Percentiles rank a stretch among this genome's conserved stretches.
Conservation (phyloP, 2,888 invertebrate species). For the Abrostola triplasia region DNA sequence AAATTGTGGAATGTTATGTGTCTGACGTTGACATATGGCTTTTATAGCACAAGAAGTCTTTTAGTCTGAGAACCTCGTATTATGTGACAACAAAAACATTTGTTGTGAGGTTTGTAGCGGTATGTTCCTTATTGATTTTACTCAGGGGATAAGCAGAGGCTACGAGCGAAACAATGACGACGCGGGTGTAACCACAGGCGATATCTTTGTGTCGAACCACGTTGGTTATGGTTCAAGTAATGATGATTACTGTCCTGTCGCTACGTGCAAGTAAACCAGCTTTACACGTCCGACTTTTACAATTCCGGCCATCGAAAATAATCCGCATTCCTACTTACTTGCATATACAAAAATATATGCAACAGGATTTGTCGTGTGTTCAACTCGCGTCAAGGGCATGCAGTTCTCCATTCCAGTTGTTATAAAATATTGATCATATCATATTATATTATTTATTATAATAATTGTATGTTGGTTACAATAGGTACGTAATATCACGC, state of each 20-base stretch:
- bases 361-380: too few relatives aligned
- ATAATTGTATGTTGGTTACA: too few relatives aligned
- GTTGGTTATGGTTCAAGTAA: constrained; percentile 50
- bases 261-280: constrained; percentile 49
- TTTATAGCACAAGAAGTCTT: constrained; percentile 47
- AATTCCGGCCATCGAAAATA: constrained; percentile 43
- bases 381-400: too few relatives aligned
- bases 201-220: too few relatives aligned
- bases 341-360: too few relatives aligned
- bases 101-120: constrained; percentile 29
- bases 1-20: constrained; percentile 57
- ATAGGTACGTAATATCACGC: too few relatives aligned
- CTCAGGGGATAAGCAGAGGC: constrained; percentile 33
- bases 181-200: constrained; percentile 37
- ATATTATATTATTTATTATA: too few relatives aligned
- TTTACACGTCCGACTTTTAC: constrained; percentile 51
- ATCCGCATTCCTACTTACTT: constrained; percentile 5
- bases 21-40: constrained; percentile 53
- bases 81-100: constrained; percentile 43
- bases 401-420: too few relatives aligned
- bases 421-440: too few relatives aligned
- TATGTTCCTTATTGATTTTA: constrained; percentile 42
- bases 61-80: constrained; percentile 48
- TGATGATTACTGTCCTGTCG: constrained; percentile 48
- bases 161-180: constrained; percentile 42